Conservation (phyloP, 2,797 vertebrate genomes). For the Lithobates pipiens region DNA sequence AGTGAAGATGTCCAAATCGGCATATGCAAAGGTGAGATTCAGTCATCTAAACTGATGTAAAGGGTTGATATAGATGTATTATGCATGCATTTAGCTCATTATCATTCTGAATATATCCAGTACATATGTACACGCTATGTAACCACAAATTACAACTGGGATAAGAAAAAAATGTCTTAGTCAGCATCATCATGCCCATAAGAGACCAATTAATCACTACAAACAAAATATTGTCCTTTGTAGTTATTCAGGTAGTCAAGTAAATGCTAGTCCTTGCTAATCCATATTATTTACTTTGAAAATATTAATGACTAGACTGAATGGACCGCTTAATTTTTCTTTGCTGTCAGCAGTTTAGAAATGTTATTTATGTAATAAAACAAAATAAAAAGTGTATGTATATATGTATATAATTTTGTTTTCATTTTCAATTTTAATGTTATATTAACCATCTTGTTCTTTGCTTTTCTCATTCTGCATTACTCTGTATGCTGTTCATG, state of each 20-base stretch:
- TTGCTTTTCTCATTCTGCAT: background rate
- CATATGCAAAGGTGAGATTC: slow-evolving; percentile 85
- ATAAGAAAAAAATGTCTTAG: background rate
- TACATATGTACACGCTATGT: background rate
- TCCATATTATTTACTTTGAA: no score
- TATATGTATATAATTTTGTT: no score
- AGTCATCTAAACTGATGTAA: background rate
- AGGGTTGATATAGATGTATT: background rate
- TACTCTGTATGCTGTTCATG: no score
- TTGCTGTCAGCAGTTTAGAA: no score
- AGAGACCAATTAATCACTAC: background rate
- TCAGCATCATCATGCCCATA: background rate
- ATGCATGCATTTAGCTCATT: background rate
- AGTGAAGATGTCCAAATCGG: slow-evolving; percentile 81
- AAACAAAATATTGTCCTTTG: no score
- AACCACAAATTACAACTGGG: background rate
- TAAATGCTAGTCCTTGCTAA: no score
- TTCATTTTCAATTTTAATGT: no score
- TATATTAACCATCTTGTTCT: background rate
- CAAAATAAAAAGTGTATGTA: no score
- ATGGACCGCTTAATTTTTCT: no score
- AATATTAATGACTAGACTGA: no score
- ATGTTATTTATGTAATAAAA: no score
- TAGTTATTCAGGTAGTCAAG: no score
- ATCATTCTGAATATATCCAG: background rate